Conservation (phyloP, 2,113 vertebrate genomes). For the Parotia lawesii region DNA sequence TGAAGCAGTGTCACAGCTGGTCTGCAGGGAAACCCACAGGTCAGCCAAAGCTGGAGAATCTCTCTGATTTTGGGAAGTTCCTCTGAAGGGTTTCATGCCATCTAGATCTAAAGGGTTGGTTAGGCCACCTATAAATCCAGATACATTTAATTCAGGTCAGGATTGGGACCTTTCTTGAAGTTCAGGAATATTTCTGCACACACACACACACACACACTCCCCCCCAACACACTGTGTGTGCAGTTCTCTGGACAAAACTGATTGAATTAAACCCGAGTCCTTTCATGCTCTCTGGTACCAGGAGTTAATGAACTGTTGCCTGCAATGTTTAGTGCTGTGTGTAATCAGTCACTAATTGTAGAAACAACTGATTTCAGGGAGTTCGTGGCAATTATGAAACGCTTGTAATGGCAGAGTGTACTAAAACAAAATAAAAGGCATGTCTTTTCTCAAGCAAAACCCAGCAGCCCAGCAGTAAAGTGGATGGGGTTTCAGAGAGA, state of each 20-base stretch:
- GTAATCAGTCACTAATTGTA: slow-evolving; percentile 72
- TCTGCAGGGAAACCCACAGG: neutral
- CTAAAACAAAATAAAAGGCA: neutral
- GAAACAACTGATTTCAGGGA: slow-evolving; percentile 70
- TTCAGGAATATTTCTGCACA: neutral
- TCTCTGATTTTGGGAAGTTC: neutral
- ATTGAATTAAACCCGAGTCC: slow-evolving; percentile 15
- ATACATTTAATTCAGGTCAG: neutral
- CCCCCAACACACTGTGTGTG: neutral
- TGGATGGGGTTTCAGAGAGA: neutral
- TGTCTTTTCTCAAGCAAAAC: neutral
- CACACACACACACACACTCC: accelerated
- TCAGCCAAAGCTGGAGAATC: neutral
- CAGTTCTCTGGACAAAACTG: neutral
- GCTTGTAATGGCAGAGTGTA: neutral
- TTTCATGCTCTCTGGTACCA: slow-evolving; percentile 15
- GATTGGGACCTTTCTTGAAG: neutral
- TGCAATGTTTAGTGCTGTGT: slow-evolving; percentile 58
- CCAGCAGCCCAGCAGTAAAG: neutral
- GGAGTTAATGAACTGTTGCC: slow-evolving; percentile 60
- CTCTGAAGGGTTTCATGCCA: neutral
- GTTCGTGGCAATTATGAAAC: slow-evolving; percentile 36
- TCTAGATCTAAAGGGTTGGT: neutral
- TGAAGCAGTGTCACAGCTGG: neutral
- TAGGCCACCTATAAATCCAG: neutral